Base-by-base conservation (phyloP, 1,140 invertebrate species). In the Temnothorax curvispinosus region DNA sequence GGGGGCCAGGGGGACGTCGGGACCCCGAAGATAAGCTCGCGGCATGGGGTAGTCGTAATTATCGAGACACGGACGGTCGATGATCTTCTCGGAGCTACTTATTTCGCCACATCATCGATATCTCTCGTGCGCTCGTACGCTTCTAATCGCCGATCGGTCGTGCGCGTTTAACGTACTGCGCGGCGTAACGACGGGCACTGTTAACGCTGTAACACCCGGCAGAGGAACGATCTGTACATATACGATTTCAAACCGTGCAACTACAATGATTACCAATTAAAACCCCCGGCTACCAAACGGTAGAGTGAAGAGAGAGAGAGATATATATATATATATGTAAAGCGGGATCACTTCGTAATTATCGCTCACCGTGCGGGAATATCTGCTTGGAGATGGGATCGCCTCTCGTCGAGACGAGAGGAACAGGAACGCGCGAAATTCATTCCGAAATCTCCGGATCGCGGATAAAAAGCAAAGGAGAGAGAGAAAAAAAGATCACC, bases 31-130 rank as follows among this genome's bases (percentile, higher is more conserved):
- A 92, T 92, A 92, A 88, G 85, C 85, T 89, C 93, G 80, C 93
- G 72, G 87, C 92, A 91, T 92, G 93, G 88, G 92, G 91, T 90
- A 90, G 50, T 88, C 86, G 89, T 93, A 93, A 93, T 93, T 93
- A 93, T 90, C 91, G 81, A 88, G 91, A 90, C 90, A 91, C 78
- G 90, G 82, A 89, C 86, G 92, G 91, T 91, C 91, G 89, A 93
- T 87, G 91, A 93, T 90, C 90, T 81, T 90, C 77, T 52, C 85
- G 85, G 78, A 80, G 88, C 86, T 88, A 88, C 89, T 86, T 87
- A 90, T 88, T 86, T 65, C 76, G 89, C 89, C 80, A 69, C 89
- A 90, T 90, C 90, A 91, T 91, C 90, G 81, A 74, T 89, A 89
- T 84, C 89, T 76, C 74, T 76, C 74, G 65, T 69, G 72, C 67